Percentiles rank a stretch among this genome's conserved stretches.
These are phyloP conservation scores for Rhagonycha lutea DNA, from an alignment of 2,888 invertebrate species.

Conservation along the genomic window DNA sequence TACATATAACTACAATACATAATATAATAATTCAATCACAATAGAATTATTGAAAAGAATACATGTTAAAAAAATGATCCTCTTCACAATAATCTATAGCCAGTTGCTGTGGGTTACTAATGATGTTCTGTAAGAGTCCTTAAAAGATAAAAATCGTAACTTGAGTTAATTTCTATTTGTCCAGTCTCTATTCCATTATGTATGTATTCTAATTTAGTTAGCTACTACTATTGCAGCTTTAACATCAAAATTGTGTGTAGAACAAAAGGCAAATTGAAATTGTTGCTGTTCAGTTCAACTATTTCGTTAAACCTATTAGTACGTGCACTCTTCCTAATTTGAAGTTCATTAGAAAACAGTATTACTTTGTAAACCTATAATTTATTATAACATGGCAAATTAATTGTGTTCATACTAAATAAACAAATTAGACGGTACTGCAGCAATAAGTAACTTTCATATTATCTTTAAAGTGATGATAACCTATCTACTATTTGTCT, in stretches of 20 bases:
- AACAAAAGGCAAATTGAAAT: background rate
- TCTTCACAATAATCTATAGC: too few species aligned
- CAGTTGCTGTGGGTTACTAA: too few species aligned
- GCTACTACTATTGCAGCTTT: background rate
- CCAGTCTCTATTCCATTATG: too few species aligned
- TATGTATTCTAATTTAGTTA: background rate
- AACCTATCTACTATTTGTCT: conserved; percentile 5
- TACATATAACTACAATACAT: too few species aligned
- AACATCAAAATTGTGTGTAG: background rate
- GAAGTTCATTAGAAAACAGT: background rate
- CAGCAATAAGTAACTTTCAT: background rate
- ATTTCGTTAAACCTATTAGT: background rate
- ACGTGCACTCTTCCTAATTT: background rate
- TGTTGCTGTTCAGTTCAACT: background rate
- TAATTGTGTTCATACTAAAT: background rate
- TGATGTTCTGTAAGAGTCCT: too few species aligned
- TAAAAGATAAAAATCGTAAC: too few species aligned
- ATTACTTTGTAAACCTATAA: background rate
- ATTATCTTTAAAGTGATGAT: background rate
- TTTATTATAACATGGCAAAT: background rate
- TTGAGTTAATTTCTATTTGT: too few species aligned
- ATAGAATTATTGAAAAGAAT: too few species aligned
- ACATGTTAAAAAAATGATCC: too few species aligned
- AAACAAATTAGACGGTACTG: background rate
- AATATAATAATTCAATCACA: too few species aligned